A percentile compares a stretch with the other conserved stretches of the same genome.
phyloP scores from a whole-genome alignment of 2,797 vertebrate species.

The Aldrovandia affinis region DNA sequence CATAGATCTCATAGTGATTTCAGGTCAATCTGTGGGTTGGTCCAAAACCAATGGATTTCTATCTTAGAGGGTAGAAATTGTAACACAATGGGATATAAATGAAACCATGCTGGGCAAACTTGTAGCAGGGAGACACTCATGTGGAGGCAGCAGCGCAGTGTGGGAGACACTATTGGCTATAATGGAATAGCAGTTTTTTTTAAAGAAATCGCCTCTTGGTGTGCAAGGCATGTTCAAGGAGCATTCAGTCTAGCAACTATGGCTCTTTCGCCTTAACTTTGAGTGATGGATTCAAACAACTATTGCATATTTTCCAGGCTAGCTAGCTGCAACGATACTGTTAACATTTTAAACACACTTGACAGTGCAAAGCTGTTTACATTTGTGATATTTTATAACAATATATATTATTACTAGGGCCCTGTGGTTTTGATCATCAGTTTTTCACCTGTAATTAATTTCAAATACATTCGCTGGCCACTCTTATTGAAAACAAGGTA shows the following conservation, averaged over 20 bases:
- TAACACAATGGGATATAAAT: not conserved
- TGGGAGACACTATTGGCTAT: not conserved
- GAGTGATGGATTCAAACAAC: not conserved
- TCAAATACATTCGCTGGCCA: not conserved
- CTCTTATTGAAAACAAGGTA: not conserved
- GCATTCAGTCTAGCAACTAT: not conserved
- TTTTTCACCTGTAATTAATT: not conserved
- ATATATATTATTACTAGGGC: not conserved
- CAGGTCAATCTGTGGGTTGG: not conserved
- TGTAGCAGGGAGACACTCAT: not conserved
- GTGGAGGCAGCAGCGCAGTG: not conserved
- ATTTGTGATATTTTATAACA: not conserved
- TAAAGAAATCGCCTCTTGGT: not conserved
- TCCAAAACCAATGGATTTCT: not conserved
- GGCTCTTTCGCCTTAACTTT: not conserved
- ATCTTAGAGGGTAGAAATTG: not conserved
- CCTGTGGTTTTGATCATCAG: not conserved
- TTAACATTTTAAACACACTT: not conserved
- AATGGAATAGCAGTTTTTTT: not conserved
- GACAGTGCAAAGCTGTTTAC: not conserved
- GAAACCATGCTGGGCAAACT: conserved; percentile 9
- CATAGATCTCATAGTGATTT: not conserved
- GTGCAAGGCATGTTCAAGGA: not conserved
- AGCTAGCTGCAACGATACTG: not conserved
- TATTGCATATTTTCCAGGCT: not conserved